Conservation (phyloP, 2,888 invertebrate species). For the Microctonus aethiopoides region DNA sequence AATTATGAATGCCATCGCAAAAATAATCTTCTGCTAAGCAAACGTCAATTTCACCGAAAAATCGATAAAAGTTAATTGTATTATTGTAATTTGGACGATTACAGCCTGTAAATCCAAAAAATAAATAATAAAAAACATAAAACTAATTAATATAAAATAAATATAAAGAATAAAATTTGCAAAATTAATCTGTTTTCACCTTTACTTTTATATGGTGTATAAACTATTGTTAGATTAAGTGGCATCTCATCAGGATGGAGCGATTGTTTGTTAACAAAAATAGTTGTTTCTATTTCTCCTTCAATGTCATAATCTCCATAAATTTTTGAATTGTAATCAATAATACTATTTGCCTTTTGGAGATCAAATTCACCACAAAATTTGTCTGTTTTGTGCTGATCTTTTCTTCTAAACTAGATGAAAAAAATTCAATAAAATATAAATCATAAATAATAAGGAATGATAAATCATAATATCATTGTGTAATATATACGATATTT, state of each 20-base stretch:
- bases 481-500: background rate
- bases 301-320: conserved; percentile 39
- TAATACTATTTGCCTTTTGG: conserved; percentile 41
- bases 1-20: conserved; percentile 68
- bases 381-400: conserved; percentile 51
- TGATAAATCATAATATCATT: background rate
- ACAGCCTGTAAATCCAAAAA: conserved; percentile 47
- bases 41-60: conserved; percentile 46
- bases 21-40: conserved; percentile 67
- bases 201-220: conserved; percentile 67
- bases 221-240: conserved; percentile 66
- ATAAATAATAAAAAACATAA: background rate
- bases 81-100: conserved; percentile 40
- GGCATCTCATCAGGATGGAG: conserved; percentile 51
- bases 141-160: background rate
- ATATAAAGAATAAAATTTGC: background rate
- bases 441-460: background rate
- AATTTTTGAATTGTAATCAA: conserved; percentile 27
- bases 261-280: conserved; percentile 63
- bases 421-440: background rate
- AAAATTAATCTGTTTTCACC: background rate
- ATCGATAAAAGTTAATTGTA: conserved; percentile 40
- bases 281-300: conserved; percentile 65
- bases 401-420: conserved; percentile 61
- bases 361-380: conserved; percentile 64